Base-by-base conservation (phyloP, 2,113 vertebrate genomes). In the Strigops habroptila region DNA sequence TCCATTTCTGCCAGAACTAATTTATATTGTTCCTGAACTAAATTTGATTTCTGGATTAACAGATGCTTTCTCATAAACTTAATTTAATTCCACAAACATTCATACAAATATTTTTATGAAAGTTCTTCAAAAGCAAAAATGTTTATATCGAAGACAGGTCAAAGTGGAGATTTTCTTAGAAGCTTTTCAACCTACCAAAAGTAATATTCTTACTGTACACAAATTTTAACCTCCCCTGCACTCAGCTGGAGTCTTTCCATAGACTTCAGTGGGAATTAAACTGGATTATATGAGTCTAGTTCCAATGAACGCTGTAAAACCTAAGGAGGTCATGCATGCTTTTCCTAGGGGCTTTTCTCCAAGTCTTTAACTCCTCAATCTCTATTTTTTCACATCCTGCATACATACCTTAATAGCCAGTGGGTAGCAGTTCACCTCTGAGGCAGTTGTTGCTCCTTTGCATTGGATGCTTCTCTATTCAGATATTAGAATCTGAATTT, bases 11-110 rank as follows among this genome's bases (percentile, higher is more conserved):
- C 14, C 53, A 82, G 71, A 90, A 90, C 22, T 86, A 63, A 93
- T 91, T 94, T 81, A 77, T 86, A 90, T 91, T 86, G 44, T 43
- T 90, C 35, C 51, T 67, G 41, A 80, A 48, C n/a, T 43, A 79
- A 74, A 89, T 92, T 70, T 79, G 30, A 84, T 80, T 93, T 96
- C 76, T 51, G 91, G 46, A 91, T 91, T 90, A 91, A 49, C 25
- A 1, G 1, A 33, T 63, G 53, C 37, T 77, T 90, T 15, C 16
- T 80, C 49, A 35, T 23, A 77, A 55, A 51, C 30, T 87, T 91
- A 64, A 73, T 24, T 88, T 85, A 7, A 55, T 52, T 90, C 85
- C 79, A 91, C 44, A 80, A 76, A 62, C 31, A 46, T 74, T 87
- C 31, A 63, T 62, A 55, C 23, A 57, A 87, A 77, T 65, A 82